Evolutionary conservation across 1,140 invertebrate genomes (phyloP).

Genomic region (Ostrea edulis): DNA sequence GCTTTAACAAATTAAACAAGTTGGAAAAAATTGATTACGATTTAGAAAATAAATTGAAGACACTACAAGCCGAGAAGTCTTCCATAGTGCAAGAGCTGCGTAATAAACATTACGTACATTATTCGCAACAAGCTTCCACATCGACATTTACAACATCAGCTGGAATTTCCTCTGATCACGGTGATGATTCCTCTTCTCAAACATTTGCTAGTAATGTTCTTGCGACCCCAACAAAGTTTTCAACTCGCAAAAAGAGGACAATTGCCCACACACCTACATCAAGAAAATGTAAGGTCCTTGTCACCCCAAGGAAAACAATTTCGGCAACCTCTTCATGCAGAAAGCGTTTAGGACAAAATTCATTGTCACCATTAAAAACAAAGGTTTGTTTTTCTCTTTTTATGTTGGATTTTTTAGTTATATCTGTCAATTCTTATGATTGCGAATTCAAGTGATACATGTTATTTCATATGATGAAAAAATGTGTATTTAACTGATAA

Average conservation of each 20-base stretch:
- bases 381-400: slow-evolving; percentile 2
- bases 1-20: no score
- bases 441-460: no score
- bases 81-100: no score
- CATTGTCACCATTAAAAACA: not conserved
- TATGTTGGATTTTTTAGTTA: not conserved
- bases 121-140: no score
- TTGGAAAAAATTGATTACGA: no score
- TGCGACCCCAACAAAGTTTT: not conserved
- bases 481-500: not conserved
- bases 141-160: not conserved
- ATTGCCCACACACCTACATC: not conserved
- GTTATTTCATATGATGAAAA: not conserved
- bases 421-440: not conserved
- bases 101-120: no score
- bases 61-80: no score
- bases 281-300: not conserved
- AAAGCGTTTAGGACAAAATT: no score
- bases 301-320: not conserved
- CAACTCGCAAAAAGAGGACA: not conserved
- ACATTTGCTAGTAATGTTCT: not conserved
- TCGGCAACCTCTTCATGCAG: not conserved
- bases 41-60: no score
- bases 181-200: no score
- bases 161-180: slow-evolving; percentile 4